Base-by-base conservation (phyloP, 1,140 invertebrate genomes). In the Cephus cinctus region DNA sequence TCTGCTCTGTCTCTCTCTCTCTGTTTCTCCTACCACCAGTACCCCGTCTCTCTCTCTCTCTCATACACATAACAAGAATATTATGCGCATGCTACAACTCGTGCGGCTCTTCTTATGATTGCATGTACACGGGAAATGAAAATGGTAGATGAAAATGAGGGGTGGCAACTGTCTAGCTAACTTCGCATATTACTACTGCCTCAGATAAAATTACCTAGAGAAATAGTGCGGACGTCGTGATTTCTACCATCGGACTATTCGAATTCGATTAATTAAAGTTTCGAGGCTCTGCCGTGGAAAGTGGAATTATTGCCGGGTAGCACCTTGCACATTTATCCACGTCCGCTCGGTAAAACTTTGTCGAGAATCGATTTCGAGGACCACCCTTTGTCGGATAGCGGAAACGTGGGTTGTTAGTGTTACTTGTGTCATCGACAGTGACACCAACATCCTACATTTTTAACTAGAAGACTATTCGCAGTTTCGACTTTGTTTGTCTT, bases 251-350 rank as follows among this genome's bases (percentile, higher is more conserved):
- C n/a, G n/a, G n/a, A n/a, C n/a, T n/a, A n/a, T n/a, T 50, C 57
- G 57, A 59, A 70, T 67, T 63, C 65, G 62, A 71, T 73, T 73
- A 73, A 73, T 73, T 72, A 71, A 71, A 71, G 65, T 69, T n/a
- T 71, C 64, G 65, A 67, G n/a, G n/a, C n/a, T n/a, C 12, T 25
- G 43, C 27, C 27, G 15, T 44, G 36, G 32, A 45, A 38, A 39
- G 36, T 31, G 27, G 31, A 6, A 25, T 18, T 30, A 42, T 27
- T 15, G 32, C 35, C 38, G 15, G 38, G 67, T 66, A 69, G 65
- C 67, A 69, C 61, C 67, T 69, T 67, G 67, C 60, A 56, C 14
- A 11, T 30, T n/a, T 9, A 6, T 42, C n/a, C 8, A 18, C 22
- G n/a, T n/a, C n/a, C n/a, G n/a, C n/a, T n/a, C n/a, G n/a, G n/a